Evolutionary conservation across 2,113 vertebrate genomes (phyloP), one percentile per base, ranked within the genome.

Genomic region (Mola mola): DNA sequence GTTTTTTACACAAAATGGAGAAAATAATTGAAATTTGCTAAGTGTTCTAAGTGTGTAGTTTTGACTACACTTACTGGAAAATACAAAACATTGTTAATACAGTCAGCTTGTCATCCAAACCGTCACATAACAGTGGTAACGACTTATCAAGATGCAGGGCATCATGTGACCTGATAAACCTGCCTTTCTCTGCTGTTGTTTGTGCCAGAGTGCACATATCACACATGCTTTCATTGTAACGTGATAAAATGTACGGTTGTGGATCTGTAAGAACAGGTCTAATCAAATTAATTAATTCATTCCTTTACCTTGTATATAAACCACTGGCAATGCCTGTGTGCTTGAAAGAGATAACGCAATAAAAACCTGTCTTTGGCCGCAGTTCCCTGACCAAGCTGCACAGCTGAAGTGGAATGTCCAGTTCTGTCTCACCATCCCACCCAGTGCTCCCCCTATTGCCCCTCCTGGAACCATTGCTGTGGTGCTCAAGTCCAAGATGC

Each of bases 401-500:
- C 96, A 98, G 82, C 87, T 98, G 52, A 99, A 98, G 81, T 99
- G 97, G 97, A 98, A 96, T 0, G 97, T 99, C 82, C 97, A 99
- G 91, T 99, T 99, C 87, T 99, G 97, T 81, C 92, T 99, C 85
- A 99, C 97, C 56, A 99, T 99, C 82, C 97, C 97, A 68, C 97
- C 97, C 84, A 98, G 96, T 0, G 97, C 97, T 34, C 97, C 97
- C 0, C 97, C 97, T 16, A 99, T 99, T 36, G 97, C 97, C 0
- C 97, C 97, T 71, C 97, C 97, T 38, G 97, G 97, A 75, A 99
- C 97, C 46, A 96, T 98, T 44, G 97, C 97, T 40, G 97, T 99
- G 79, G 97, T 99, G 86, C 94, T 99, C 69, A 99, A 99, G 90
- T 97, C 97, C 75, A 99, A 99, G 93, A 99, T 99, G 96, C 94